A percentile compares a stretch with the other conserved stretches of the same genome.
Conservation (phyloP, 2,888 invertebrate genomes). For the Leptopilina drosophilae region DNA sequence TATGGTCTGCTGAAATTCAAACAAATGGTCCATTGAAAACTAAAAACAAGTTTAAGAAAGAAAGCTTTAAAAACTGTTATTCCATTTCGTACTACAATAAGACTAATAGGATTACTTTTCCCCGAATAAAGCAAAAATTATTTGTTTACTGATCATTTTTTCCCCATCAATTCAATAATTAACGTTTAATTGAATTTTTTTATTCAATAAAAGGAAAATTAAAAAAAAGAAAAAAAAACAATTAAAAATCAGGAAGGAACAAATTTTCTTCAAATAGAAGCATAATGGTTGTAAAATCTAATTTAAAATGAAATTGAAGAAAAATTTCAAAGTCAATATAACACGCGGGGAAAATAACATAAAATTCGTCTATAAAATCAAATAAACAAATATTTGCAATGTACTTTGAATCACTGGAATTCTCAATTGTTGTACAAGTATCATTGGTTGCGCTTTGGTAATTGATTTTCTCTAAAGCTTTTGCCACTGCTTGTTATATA, state of each 20-base stretch:
- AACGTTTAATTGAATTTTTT: too few species aligned
- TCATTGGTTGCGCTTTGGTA: constrained; percentile 2
- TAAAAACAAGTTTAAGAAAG: neutral
- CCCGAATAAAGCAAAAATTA: too few species aligned
- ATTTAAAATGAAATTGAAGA: too few species aligned
- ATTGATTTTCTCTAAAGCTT: constrained; percentile 11
- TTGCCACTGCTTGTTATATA: neutral
- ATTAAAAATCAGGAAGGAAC: neutral
- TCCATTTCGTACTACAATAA: neutral
- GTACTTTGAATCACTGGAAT: neutral
- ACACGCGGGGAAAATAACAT: neutral
- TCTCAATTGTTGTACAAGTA: neutral
- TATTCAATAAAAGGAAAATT: too few species aligned
- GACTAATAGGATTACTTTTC: neutral
- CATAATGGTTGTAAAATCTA: neutral
- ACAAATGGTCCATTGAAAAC: neutral
- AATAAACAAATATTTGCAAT: constrained; percentile 11
- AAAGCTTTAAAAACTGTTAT: neutral
- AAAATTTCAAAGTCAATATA: neutral
- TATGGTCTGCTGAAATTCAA: constrained; percentile 4
- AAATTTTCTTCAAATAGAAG: neutral
- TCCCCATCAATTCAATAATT: too few species aligned
- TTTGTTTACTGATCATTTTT: too few species aligned
- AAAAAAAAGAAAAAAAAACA: neutral
- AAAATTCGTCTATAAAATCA: neutral